Evolutionary conservation across 2,888 invertebrate genomes (phyloP), one percentile per base, ranked within the genome.

Genomic region (Dryomyza anilis): DNA sequence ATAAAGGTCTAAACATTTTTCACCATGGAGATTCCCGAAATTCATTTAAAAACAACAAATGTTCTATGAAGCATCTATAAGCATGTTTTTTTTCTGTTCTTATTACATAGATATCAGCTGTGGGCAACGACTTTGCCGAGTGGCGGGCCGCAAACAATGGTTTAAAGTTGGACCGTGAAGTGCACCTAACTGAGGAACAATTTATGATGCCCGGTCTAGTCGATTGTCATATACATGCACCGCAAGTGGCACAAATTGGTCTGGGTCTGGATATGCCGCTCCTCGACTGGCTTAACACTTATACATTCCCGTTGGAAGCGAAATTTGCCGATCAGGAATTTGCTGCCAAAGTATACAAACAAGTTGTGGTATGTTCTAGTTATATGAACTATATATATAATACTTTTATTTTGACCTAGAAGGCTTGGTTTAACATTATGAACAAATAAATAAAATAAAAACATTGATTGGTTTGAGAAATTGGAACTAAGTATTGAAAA

Each of bases 151-250:
- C 64, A 33, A 57, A 64, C 63, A 36, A 14, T 1, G 52, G 60
- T 66, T 62, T 65, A 19, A 48, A 2, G 56, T 55, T 30, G 23
- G 57, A 64, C 39, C 66, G 76, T 60, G 67, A 70, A 30, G 71
- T 78, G 46, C 65, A 63, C 1, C 69, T 86, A 7, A 76, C 73
- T 8, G 72, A 79, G 4, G 81, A 83, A 56, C 90, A 93, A 81
- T 90, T 96, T 76, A 79, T 96, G 14, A 89, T 95, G 79, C 96
- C 96, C 0, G 96, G 96, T 0, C 88, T 96, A 66, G 86, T 96
- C 2, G 96, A 96, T 81, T 91, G 93, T 23, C 96, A 96, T 78
- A 91, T 93, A 10, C 96, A 96, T 84, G 95, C 94, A 0, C 90
- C 94, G 0, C 96, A 96, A 83, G 91, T 92, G 73, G 92, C 94